Conservation (phyloP, 1,140 invertebrate genomes). For the Leptinotarsa texana region DNA sequence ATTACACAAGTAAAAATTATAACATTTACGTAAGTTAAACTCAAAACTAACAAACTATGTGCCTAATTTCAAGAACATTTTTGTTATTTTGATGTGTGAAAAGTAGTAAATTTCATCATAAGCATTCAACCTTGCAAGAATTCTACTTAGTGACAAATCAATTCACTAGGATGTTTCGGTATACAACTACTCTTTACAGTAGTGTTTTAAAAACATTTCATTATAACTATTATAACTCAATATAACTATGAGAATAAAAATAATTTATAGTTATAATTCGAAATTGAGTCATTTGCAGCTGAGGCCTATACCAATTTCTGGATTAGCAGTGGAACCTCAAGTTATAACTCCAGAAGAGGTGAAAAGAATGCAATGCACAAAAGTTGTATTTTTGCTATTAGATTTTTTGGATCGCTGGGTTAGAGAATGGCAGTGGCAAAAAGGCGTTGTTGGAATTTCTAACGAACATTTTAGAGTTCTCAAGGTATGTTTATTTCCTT, state of each 20-base stretch:
- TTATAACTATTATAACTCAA: not conserved
- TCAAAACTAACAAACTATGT: too few relatives aligned
- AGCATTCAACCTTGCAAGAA: too few relatives aligned
- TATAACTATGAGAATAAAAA: conserved; percentile 9
- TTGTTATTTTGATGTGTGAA: too few relatives aligned
- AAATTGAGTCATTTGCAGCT: conserved; percentile 32
- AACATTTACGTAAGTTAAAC: too few relatives aligned
- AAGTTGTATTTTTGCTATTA: conserved; percentile 70
- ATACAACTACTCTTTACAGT: too few relatives aligned
- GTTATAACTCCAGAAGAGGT: conserved; percentile 49
- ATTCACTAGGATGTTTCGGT: too few relatives aligned
- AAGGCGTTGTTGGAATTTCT: conserved; percentile 34
- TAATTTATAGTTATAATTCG: not conserved
- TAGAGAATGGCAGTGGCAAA: conserved; percentile 62
- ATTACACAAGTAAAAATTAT: too few relatives aligned
- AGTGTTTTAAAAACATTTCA: too few relatives aligned
- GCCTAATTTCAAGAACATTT: too few relatives aligned
- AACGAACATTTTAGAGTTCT: conserved; percentile 47
- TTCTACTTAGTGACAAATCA: too few relatives aligned
- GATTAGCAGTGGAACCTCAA: conserved; percentile 31
- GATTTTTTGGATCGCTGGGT: conserved; percentile 77
- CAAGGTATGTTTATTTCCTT: conserved; percentile 30
- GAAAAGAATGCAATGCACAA: conserved; percentile 57
- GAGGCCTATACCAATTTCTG: conserved; percentile 34
- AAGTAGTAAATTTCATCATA: too few relatives aligned